Conservation (phyloP, 2,113 vertebrate species). For the Hylia prasina region DNA sequence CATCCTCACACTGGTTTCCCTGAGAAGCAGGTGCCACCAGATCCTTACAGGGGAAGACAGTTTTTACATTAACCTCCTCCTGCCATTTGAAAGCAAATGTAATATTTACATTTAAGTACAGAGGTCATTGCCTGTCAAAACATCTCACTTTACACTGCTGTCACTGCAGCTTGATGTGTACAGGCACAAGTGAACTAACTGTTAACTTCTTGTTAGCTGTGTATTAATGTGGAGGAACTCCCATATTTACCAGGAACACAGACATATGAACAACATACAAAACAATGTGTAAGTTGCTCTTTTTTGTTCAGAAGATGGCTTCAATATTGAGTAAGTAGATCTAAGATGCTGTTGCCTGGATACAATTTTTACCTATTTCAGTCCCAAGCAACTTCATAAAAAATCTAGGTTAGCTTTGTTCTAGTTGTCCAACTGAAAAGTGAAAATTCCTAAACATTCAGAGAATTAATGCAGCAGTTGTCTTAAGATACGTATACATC, state of each 20-base stretch:
- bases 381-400: background rate
- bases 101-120: background rate
- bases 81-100: background rate
- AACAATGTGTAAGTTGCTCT: background rate
- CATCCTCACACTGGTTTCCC: accelerated
- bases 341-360: background rate
- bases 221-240: background rate
- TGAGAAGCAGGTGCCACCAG: background rate
- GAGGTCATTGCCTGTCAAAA: background rate
- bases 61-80: background rate
- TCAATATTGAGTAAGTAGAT: background rate
- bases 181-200: background rate
- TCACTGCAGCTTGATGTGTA: background rate
- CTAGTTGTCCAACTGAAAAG: background rate
- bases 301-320: background rate
- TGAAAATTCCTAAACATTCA: background rate
- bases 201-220: background rate
- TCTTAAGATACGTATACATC: background rate
- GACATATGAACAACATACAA: background rate
- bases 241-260: background rate
- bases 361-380: background rate
- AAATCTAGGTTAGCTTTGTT: background rate
- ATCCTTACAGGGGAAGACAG: background rate
- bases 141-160: background rate
- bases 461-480: background rate